Evolutionary conservation across 2,797 vertebrate genomes (phyloP).

Genomic region (Leptodactylus fallax): DNA sequence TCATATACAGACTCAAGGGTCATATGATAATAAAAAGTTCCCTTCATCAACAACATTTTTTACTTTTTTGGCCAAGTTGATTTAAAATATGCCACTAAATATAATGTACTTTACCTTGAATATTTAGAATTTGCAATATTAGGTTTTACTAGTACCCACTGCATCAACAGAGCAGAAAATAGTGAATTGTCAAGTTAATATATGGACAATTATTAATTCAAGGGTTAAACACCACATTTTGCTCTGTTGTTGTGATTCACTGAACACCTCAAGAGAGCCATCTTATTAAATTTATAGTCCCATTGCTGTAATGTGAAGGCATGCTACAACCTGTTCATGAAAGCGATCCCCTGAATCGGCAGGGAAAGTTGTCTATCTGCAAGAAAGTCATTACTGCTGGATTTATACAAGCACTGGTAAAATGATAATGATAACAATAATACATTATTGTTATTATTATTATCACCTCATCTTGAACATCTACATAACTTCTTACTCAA

Average conservation of each 20-base stretch:
- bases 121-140: background rate
- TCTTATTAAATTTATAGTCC: conserved; percentile 7
- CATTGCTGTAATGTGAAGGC: background rate
- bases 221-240: background rate
- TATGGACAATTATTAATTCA: background rate
- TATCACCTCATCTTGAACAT: background rate
- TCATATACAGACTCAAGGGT: no score
- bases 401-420: background rate
- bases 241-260: background rate
- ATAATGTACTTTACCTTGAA: background rate
- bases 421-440: background rate
- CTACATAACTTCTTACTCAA: background rate
- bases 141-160: no score
- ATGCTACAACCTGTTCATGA: background rate
- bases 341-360: background rate
- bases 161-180: background rate
- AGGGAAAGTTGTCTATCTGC: background rate
- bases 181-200: background rate
- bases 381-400: background rate
- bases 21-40: no score
- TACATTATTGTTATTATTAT: background rate
- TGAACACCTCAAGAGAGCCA: background rate
- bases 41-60: no score
- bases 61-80: no score
- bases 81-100: no score